Evolutionary conservation across 2,797 vertebrate species (phyloP), one percentile per base, ranked within the genome.

Genomic region (Myotis vivesi): DNA sequence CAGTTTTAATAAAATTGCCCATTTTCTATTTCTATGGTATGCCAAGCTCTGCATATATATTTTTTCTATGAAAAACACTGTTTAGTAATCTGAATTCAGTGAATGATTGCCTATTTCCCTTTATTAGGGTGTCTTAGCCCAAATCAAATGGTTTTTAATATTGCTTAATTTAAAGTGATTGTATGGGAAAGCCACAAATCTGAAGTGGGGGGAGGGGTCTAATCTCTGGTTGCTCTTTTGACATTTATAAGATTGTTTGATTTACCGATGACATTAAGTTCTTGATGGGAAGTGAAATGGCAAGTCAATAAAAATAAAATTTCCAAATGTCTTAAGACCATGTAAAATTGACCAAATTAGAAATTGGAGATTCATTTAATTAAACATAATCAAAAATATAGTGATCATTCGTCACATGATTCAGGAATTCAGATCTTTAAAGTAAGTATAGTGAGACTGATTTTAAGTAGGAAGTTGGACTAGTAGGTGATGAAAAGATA

Each of bases 381-480:
- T 86, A 66, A 73, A n/a, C 85, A 38, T 85, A 91, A 64, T 15
- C n/a, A 15, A 85, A 72, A 93, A 94, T 89, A 36, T 66, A 3
- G 49, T 66, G 77, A 46, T 85, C 64, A 33, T 93, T 91, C 57
- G 7, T 53, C 38, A 66, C 16, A 5, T 93, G 49, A 57, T 87
- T 89, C 23, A 69, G 66, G 19, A 80, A 89, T 83, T 93, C 30
- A 93, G 36, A 16, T 94, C 4, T 89, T 93, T 71, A 84, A 94
- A 92, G 51, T 91, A 55, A 89, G 76, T 94, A 87, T 85, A 92
- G 51, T 84, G 25, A 79, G 28, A 80, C 19, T 73, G 41, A 89
- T 93, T 86, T 88, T 94, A 80, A 94, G 41, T 81, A 89, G 64
- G 44, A 88, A 92, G 33, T 38, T 83, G 36, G 36, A 93, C n/a